Evolutionary conservation across 2,113 vertebrate genomes (phyloP), one percentile per base, ranked within the genome.

Genomic region (Corapipo altera): DNA sequence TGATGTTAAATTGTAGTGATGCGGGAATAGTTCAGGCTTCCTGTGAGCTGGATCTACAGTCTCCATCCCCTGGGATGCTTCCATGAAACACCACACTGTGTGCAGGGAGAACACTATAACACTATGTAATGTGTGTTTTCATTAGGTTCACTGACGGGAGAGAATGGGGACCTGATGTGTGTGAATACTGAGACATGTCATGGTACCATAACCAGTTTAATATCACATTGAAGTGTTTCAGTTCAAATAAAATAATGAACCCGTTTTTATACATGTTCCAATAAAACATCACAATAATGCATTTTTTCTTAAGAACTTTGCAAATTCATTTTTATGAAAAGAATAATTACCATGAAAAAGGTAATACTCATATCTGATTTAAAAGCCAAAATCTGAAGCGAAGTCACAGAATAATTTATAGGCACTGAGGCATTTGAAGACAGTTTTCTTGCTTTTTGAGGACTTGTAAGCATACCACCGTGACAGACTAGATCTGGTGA

Each of bases 161-260:
- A 28, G 69, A 70, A 74, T 35, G 26, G 61, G 54, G 22, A 67
- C 41, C 55, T 58, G 18, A 44, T n/a, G 32, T 8, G 5, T 49
- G 28, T 44, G 16, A 77, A 41, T 61, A 52, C 5, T 0, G 4
- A 24, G 58, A 80, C 14, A 23, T 1, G 2, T 48, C 21, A 23
- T 7, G 39, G 41, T 69, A 69, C 26, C 22, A 48, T 32, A 73
- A 54, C 4, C 15, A 74, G 32, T 46, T 78, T 71, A 62, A 71
- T 54, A 49, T 12, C 0, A 0, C 27, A 9, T 37, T 67, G 37
- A 49, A 82, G 55, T 15, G 3, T 33, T 61, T 85, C 54, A 33
- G 17, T 66, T 92, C 37, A 76, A 26, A 91, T 83, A 80, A 54
- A 77, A 7, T 44, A 32, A 88, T 43, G 35, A 69, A 67, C 7